Percentiles rank a stretch among this genome's conserved stretches.
Evolutionary conservation across 2,113 vertebrate genomes (phyloP).

Genomic region (Planiliza haematocheilus): DNA sequence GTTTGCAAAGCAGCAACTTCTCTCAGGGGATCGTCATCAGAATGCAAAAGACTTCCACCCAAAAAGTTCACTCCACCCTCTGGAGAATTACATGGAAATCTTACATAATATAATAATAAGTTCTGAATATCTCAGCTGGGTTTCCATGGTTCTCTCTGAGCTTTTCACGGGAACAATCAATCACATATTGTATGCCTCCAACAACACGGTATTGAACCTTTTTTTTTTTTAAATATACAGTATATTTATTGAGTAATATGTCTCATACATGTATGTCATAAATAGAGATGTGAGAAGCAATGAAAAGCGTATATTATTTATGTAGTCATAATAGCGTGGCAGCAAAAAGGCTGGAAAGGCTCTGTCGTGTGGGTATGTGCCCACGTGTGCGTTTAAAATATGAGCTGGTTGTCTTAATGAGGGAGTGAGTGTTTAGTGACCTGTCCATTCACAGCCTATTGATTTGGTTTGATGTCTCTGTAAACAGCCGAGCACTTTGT

Average conservation of each 20-base stretch:
- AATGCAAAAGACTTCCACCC: slow-evolving; percentile 16
- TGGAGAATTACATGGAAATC: slow-evolving; percentile 27
- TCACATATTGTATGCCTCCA: slow-evolving; percentile 36
- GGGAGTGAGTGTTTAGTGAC: slow-evolving; percentile 70
- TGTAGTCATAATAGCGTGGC: slow-evolving; percentile 22
- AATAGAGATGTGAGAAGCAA: slow-evolving; percentile 7
- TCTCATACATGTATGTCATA: slow-evolving; percentile 39
- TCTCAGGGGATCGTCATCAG: slow-evolving; percentile 18
- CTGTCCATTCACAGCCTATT: slow-evolving; percentile 72
- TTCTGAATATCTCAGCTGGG: slow-evolving; percentile 23
- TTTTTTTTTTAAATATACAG: slow-evolving; percentile 14
- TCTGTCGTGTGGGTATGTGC: slow-evolving; percentile 25
- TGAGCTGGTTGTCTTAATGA: slow-evolving; percentile 63
- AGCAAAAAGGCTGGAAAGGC: slow-evolving; percentile 17
- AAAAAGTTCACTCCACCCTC: slow-evolving; percentile 39
- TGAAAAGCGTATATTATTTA: slow-evolving; percentile 35
- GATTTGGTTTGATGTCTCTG: slow-evolving; percentile 74
- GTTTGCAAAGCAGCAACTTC: slow-evolving; percentile 42
- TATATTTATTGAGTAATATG: slow-evolving; percentile 30
- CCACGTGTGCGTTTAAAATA: slow-evolving; percentile 52
- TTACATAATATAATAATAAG: background rate
- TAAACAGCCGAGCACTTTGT: slow-evolving; percentile 62
- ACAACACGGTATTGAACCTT: slow-evolving; percentile 15
- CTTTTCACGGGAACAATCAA: slow-evolving; percentile 28
- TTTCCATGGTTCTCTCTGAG: slow-evolving; percentile 19